Conservation (phyloP, 2,888 invertebrate species). For the Drosophila yooni region DNA sequence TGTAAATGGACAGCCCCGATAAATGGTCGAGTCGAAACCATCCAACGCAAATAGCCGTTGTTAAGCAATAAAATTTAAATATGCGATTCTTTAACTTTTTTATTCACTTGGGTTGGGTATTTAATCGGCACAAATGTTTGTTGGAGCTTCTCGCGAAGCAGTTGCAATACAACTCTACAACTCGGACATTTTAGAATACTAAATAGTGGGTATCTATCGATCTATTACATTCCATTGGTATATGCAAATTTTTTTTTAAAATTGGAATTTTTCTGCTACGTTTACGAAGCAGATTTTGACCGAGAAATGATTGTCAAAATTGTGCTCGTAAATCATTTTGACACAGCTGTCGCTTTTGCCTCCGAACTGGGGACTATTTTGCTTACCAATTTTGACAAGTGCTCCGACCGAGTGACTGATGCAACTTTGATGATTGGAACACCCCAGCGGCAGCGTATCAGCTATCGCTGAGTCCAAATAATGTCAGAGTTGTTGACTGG, state of each 20-base stretch:
- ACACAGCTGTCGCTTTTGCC: conserved; percentile 47
- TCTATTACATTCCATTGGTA: not conserved
- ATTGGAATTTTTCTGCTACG: conserved; percentile 21
- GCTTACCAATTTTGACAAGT: conserved; percentile 65
- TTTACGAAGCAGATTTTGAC: conserved; percentile 9
- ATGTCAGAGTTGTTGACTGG: conserved; percentile 51
- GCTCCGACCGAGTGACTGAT: conserved; percentile 55
- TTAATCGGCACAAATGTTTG: conserved; percentile 11
- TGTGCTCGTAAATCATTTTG: conserved; percentile 57
- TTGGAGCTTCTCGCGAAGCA: not conserved
- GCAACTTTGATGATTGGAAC: conserved; percentile 52
- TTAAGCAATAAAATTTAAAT: conserved; percentile 28
- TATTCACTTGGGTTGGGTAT: conserved; percentile 1
- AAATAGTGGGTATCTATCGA: not conserved
- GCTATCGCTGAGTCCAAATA: conserved; percentile 34
- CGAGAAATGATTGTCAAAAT: conserved; percentile 44
- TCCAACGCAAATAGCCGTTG: conserved; percentile 46
- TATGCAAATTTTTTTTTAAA: conserved; percentile 31
- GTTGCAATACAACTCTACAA: not conserved
- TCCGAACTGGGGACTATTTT: conserved; percentile 40
- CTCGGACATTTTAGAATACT: not conserved
- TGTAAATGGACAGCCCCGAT: conserved; percentile 21
- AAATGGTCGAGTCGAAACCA: conserved; percentile 13
- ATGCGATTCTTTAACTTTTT: conserved; percentile 5
- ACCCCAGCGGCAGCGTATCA: conserved; percentile 16